Conservation (phyloP, 2,113 vertebrate species). For the Empidonax alnorum region DNA sequence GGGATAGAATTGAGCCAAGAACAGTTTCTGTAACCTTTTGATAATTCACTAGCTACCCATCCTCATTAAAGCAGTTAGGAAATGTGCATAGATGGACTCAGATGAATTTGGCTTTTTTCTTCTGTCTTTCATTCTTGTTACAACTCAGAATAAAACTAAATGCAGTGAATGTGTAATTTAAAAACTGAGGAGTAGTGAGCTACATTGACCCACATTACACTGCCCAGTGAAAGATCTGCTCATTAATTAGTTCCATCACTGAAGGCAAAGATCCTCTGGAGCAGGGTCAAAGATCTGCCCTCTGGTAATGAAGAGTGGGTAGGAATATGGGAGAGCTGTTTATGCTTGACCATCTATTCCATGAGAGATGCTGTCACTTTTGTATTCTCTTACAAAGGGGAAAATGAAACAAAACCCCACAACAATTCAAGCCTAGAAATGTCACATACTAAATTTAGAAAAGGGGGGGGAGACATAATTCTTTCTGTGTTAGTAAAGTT, state of each 20-base stretch:
- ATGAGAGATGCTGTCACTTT: not conserved
- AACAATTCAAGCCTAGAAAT: not conserved
- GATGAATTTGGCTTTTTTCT: too few species aligned
- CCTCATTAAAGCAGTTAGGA: not conserved
- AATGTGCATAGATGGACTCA: not conserved
- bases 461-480: not conserved
- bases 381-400: not conserved
- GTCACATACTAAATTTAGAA: not conserved
- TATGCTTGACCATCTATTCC: not conserved
- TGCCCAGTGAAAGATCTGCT: not conserved
- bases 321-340: accelerated
- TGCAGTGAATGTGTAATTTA: not conserved
- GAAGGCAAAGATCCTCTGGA: not conserved
- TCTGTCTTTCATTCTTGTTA: too few species aligned
- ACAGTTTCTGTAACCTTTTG: not conserved
- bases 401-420: not conserved
- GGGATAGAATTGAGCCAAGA: not conserved
- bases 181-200: not conserved
- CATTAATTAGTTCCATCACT: not conserved
- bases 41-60: not conserved
- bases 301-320: not conserved
- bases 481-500: not conserved
- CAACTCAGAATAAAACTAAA: not conserved
- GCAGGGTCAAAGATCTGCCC: not conserved
- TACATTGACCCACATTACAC: not conserved